Conservation (phyloP, 2,888 invertebrate genomes). For the Frankliniella fusca region DNA sequence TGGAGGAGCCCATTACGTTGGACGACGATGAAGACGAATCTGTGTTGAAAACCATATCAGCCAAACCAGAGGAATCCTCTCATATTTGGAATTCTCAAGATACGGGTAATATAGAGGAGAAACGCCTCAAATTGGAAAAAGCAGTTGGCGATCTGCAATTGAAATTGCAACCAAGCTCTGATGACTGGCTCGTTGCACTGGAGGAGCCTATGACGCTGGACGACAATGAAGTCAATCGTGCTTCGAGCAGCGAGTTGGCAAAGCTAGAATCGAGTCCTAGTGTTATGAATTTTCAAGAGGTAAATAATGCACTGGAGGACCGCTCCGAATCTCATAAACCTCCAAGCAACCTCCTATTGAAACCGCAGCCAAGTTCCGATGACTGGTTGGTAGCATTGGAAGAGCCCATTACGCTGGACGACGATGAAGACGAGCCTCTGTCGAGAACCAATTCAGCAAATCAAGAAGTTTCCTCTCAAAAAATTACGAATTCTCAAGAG, state of each 20-base stretch:
- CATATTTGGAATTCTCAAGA: not conserved
- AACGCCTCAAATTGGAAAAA: not conserved
- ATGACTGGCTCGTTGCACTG: not conserved
- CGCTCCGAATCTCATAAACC: no score
- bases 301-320: no score
- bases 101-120: not conserved
- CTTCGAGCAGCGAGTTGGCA: no score
- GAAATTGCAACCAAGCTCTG: not conserved
- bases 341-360: not conserved
- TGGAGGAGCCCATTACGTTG: conserved; percentile 9
- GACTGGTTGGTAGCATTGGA: conserved; percentile 25
- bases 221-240: conserved; percentile 17
- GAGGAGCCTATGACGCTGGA: conserved; percentile 11
- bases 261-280: no score
- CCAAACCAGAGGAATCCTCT: not conserved
- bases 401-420: conserved; percentile 9
- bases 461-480: no score
- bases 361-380: not conserved
- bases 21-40: conserved; percentile 29
- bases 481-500: no score
- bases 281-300: no score
- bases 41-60: no score
- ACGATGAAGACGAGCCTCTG: conserved; percentile 23
- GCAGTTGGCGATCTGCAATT: not conserved
- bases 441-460: no score